A percentile compares a stretch with the other conserved stretches of the same genome.
Evolutionary conservation across 2,113 vertebrate genomes (phyloP).

Genomic region (Datnioides undecimradiatus): DNA sequence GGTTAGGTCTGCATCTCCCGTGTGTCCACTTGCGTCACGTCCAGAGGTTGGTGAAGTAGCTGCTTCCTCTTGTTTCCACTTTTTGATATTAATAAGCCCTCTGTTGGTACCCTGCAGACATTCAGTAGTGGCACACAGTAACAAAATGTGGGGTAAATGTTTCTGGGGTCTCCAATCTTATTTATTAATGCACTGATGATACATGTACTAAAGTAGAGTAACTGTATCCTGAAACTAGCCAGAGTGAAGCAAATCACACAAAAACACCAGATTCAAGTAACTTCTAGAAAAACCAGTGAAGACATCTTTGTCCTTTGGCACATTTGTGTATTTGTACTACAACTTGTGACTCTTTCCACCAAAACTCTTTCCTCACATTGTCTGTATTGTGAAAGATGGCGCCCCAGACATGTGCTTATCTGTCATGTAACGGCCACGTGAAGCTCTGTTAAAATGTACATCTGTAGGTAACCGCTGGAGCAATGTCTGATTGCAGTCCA

Average conservation of each 20-base stretch:
- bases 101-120: not conserved
- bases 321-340: not conserved
- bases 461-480: constrained; percentile 57
- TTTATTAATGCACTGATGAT: not conserved
- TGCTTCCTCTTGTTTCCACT: not conserved
- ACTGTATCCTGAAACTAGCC: not conserved
- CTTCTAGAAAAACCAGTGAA: not conserved
- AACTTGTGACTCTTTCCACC: not conserved
- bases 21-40: not conserved
- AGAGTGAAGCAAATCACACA: not conserved
- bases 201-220: not conserved
- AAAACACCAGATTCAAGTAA: not conserved
- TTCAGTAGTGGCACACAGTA: not conserved
- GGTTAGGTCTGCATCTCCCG: not conserved
- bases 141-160: not conserved
- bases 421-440: constrained; percentile 40
- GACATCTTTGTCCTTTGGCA: not conserved
- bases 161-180: not conserved
- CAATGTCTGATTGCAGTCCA: constrained; percentile 74
- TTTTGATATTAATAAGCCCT: not conserved
- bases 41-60: not conserved
- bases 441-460: constrained; percentile 61
- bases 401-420: constrained; percentile 37
- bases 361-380: not conserved
- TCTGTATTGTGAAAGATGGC: constrained; percentile 2